Evolutionary conservation across 2,888 invertebrate species (phyloP).

Genomic region (Icerya purchasi): DNA sequence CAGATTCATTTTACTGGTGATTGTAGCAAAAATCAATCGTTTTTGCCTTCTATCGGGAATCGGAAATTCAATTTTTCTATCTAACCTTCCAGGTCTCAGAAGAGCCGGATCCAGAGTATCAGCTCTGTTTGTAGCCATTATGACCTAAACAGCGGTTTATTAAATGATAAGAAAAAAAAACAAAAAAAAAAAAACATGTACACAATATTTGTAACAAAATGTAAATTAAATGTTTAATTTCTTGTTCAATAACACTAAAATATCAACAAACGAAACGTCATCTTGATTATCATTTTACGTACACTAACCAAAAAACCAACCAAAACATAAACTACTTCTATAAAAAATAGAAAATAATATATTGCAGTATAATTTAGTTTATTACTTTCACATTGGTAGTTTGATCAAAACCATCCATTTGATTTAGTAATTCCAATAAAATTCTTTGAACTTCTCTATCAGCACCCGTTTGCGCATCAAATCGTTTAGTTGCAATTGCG

Average conservation of each 20-base stretch:
- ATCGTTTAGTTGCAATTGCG: slow-evolving; percentile 96
- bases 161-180: too few species aligned
- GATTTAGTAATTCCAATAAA: slow-evolving; percentile 84
- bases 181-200: too few species aligned
- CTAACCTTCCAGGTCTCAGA: slow-evolving; percentile 81
- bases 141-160: too few species aligned
- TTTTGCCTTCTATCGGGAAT: slow-evolving; percentile 84
- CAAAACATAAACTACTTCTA: not conserved
- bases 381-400: slow-evolving; percentile 98
- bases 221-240: too few species aligned
- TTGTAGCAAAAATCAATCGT: slow-evolving; percentile 91
- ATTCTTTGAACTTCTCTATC: slow-evolving; percentile 98
- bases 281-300: not conserved
- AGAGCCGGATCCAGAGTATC: slow-evolving; percentile 97
- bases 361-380: too few species aligned
- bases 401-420: slow-evolving; percentile 99
- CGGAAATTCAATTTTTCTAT: slow-evolving; percentile 97
- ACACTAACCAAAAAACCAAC: not conserved
- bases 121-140: slow-evolving; percentile 43
- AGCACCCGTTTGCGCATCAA: slow-evolving; percentile 95
- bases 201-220: too few species aligned
- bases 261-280: too few species aligned
- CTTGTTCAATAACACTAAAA: too few species aligned
- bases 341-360: not conserved
- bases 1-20: slow-evolving; percentile 89